Evolutionary conservation across 2,113 vertebrate species (phyloP).

Genomic region (Siphamia tubifer): DNA sequence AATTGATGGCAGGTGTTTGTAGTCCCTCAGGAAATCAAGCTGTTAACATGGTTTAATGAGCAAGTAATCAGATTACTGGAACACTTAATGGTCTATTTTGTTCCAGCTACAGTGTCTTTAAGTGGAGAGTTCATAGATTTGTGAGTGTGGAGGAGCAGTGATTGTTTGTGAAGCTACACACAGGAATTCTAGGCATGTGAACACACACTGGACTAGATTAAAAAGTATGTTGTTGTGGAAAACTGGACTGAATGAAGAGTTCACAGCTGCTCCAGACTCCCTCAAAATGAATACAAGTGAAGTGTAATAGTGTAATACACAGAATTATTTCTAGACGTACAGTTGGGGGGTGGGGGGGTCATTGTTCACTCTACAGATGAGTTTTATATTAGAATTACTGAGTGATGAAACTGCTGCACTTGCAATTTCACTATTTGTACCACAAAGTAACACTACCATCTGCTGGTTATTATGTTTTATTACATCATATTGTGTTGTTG

Average conservation of each 20-base stretch:
- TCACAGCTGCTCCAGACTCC: no score
- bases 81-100: not conserved
- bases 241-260: no score
- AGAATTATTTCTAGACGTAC: no score
- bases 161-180: not conserved
- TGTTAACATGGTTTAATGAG: not conserved
- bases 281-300: no score
- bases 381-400: no score
- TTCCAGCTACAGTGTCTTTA: not conserved
- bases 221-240: no score
- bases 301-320: no score
- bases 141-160: not conserved
- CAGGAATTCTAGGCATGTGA: not conserved
- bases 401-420: not conserved
- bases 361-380: no score
- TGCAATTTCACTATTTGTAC: not conserved
- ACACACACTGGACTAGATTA: no score
- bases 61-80: slow-evolving; percentile 16
- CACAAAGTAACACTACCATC: slow-evolving; percentile 40
- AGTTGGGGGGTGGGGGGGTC: no score
- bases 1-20: slow-evolving; percentile 11
- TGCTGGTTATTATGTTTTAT: slow-evolving; percentile 33
- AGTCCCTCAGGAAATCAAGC: slow-evolving; percentile 25
- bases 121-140: not conserved
- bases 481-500: not conserved